Evolutionary conservation across 2,888 invertebrate species (phyloP).

Genomic region (Disparrhopalites patrizii): DNA sequence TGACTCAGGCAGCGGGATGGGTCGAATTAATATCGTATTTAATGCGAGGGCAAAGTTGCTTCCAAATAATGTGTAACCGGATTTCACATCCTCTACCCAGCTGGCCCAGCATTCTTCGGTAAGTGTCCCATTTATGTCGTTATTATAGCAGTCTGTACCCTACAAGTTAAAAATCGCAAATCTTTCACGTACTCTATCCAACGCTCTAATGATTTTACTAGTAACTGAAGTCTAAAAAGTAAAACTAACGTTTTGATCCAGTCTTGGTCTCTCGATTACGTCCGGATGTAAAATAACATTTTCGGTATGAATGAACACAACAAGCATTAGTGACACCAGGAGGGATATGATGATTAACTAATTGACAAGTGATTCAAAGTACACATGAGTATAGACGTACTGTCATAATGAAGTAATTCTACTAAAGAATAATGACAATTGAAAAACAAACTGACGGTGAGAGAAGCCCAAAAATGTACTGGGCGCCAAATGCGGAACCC

Average conservation of each 20-base stretch:
- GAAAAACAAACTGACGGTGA: not conserved
- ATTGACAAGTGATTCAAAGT: not conserved
- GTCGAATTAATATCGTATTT: constrained; percentile 3
- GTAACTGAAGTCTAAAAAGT: not conserved
- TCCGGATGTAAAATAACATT: not conserved
- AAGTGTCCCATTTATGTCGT: not conserved
- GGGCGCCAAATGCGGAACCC: not conserved
- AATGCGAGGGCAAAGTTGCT: not conserved
- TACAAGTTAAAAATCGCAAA: not conserved
- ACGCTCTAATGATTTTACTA: not conserved
- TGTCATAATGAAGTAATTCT: not conserved
- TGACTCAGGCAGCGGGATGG: not conserved
- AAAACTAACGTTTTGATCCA: not conserved
- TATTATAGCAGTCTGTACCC: not conserved
- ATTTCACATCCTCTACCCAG: constrained; percentile 7
- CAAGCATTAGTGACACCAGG: not conserved
- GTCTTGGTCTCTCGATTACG: not conserved
- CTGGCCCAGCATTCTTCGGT: not conserved
- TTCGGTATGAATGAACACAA: not conserved
- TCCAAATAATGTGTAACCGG: not conserved
- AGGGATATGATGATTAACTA: not conserved
- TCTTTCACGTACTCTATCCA: not conserved
- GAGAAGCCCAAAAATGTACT: not conserved
- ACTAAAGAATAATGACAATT: not conserved
- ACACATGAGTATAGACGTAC: no score